Evolutionary conservation across 2,113 vertebrate species (phyloP), one percentile per base, ranked within the genome.

Genomic region (Anhinga anhinga): DNA sequence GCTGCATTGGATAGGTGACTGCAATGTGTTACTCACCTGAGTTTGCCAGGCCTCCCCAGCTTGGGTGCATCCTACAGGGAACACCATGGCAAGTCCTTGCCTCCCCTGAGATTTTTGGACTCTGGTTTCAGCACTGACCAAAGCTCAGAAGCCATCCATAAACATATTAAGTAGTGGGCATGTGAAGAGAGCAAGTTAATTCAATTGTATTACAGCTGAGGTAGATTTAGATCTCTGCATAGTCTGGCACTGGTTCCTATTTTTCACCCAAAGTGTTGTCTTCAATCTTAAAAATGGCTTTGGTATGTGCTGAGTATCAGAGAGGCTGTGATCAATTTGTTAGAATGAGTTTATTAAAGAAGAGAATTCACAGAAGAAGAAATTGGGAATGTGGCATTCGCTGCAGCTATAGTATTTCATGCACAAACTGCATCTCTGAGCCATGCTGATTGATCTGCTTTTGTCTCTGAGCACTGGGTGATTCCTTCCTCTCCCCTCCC

Each of bases 321-420:
- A 90, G 90, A 83, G 85, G 66, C 82, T 96, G 67, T 77, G 92
- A 93, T 94, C 90, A 94, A 85, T 95, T 95, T 93, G 82, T 88
- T 90, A 95, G 78, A 88, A 96, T 61, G 70, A 88, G 62, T 96
- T 96, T 92, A 94, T 95, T 95, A 96, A 93, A 90, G 84, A 79
- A 65, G 67, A 88, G 74, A 95, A 86, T 70, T 88, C 92, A 84
- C 47, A 8, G 77, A 87, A 93, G 92, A 92, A 96, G 85, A 90
- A 94, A 95, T 90, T 86, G 74, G 73, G 82, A 95, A 94, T 90
- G 74, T 90, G 78, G 84, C 71, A 93, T 78, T 92, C 93, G 73
- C 84, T 49, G 78, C 58, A 70, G 70, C 82, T 80, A 70, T 44
- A 45, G 36, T 80, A 26, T 49, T 53, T 62, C 10, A 1, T 29